Percentiles rank a stretch among this genome's conserved stretches.
These are phyloP conservation scores for Musca vetustissima DNA, from an alignment of 1,140 invertebrate genomes.

Conservation along the genomic window DNA sequence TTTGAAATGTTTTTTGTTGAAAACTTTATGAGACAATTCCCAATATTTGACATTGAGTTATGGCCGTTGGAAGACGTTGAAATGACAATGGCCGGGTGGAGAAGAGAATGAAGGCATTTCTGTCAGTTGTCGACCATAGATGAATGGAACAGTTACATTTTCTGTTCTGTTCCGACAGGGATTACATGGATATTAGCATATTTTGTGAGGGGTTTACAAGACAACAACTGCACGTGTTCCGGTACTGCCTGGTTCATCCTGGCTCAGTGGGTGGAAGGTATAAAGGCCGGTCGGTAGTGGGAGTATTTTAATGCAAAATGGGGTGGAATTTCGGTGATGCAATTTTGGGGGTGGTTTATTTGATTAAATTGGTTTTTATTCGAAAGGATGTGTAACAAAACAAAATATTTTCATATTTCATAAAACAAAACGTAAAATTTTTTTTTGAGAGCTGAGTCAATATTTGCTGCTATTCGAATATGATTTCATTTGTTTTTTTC, in stretches of 20 bases:
- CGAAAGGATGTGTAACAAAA: too few species aligned
- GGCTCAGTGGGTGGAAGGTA: background rate
- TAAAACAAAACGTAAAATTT: too few species aligned
- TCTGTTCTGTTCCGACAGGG: background rate
- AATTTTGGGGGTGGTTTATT: conserved; percentile 16
- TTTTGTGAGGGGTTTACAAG: background rate
- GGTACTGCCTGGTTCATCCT: too few species aligned
- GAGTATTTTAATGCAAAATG: background rate
- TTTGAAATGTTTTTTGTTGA: too few species aligned
- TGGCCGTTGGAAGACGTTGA: background rate
- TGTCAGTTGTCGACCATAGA: too few species aligned
- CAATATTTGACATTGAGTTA: conserved; percentile 12
- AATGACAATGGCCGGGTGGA: too few species aligned
- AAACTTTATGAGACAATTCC: background rate
- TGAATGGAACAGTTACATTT: background rate
- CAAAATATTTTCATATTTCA: too few species aligned
- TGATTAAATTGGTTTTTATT: background rate
- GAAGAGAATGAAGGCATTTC: too few species aligned
- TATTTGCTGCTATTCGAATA: too few species aligned
- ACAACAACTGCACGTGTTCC: background rate
- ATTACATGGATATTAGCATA: conserved; percentile 24
- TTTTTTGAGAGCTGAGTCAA: too few species aligned
- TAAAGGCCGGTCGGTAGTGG: background rate
- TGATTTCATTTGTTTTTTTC: too few species aligned
- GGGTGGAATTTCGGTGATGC: conserved; percentile 22